Evolutionary conservation across 1,140 invertebrate genomes (phyloP).

Genomic region (Homalodisca vitripennis): DNA sequence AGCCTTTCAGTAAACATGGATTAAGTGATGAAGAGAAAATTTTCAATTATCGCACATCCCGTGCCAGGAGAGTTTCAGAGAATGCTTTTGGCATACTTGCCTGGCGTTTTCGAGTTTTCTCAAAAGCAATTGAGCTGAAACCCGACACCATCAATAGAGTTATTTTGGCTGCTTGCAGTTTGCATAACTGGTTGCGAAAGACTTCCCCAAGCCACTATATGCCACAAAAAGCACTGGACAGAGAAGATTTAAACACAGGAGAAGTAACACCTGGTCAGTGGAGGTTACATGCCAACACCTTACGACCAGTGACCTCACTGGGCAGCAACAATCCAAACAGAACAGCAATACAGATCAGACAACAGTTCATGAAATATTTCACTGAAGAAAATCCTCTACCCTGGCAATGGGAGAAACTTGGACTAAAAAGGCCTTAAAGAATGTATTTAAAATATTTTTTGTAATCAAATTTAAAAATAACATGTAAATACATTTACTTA

Average conservation of each 20-base stretch:
- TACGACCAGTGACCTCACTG: slow-evolving; percentile 34
- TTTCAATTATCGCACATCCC: not conserved
- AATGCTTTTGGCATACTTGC: slow-evolving; percentile 51
- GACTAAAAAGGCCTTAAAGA: not conserved
- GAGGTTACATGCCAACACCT: not conserved
- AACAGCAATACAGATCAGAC: not conserved
- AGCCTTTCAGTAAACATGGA: slow-evolving; percentile 33
- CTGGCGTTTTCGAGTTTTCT: slow-evolving; percentile 42
- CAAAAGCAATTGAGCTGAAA: slow-evolving; percentile 21
- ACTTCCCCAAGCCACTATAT: slow-evolving; percentile 1
- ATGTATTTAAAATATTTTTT: not conserved
- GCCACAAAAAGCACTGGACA: slow-evolving; percentile 8
- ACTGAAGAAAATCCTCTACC: not conserved
- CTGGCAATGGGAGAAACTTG: not conserved
- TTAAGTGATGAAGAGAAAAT: not conserved
- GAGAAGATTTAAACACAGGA: slow-evolving; percentile 24
- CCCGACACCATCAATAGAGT: too few relatives aligned
- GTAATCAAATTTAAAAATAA: not conserved
- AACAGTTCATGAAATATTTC: not conserved
- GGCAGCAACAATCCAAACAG: not conserved
- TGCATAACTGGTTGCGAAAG: slow-evolving; percentile 26
- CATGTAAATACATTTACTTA: slow-evolving; percentile 1
- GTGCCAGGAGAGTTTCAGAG: slow-evolving; percentile 45
- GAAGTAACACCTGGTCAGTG: not conserved
- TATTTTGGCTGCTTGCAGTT: slow-evolving; percentile 27